These are phyloP conservation scores for Tolmerus cingulatus DNA, from an alignment of 2,888 invertebrate species.

Conservation along the genomic window DNA sequence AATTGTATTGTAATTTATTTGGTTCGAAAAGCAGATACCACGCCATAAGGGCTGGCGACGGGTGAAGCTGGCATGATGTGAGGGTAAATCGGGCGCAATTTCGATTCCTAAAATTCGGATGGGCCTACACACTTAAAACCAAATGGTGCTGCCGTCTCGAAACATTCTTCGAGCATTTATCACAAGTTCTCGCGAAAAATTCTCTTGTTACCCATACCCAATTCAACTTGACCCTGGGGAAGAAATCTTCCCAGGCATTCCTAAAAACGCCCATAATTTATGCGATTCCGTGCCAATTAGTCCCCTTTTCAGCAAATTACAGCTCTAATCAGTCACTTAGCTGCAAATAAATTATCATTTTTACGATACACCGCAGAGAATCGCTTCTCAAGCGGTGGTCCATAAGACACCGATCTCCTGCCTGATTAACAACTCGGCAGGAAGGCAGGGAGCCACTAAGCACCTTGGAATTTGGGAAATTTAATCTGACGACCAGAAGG, in stretches of 20 bases:
- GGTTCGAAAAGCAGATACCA: background rate
- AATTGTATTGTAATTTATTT: slow-evolving; percentile 14
- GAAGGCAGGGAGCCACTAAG: slow-evolving; percentile 12
- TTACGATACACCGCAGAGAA: slow-evolving; percentile 25
- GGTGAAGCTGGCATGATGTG: background rate
- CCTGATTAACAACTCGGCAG: slow-evolving; percentile 7
- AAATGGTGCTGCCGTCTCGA: background rate
- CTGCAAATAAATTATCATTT: slow-evolving; percentile 37
- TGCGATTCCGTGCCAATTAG: slow-evolving; percentile 19
- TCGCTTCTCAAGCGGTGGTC: slow-evolving; percentile 2
- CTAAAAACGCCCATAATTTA: slow-evolving; percentile 15
- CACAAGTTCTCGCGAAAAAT: background rate
- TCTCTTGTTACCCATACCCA: background rate
- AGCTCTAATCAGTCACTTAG: slow-evolving; percentile 38
- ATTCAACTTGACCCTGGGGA: background rate
- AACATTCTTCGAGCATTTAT: background rate
- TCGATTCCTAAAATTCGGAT: background rate
- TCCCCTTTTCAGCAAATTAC: slow-evolving; percentile 28
- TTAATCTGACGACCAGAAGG: slow-evolving; percentile 43
- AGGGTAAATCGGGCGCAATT: background rate
- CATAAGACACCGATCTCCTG: slow-evolving; percentile 21
- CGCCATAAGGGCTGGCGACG: background rate
- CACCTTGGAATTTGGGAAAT: slow-evolving; percentile 38
- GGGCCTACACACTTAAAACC: background rate
- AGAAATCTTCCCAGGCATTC: background rate